Percentiles rank a stretch among this genome's conserved stretches.
Conservation (phyloP, 2,113 vertebrate genomes). For the Phyllostomus discolor region DNA sequence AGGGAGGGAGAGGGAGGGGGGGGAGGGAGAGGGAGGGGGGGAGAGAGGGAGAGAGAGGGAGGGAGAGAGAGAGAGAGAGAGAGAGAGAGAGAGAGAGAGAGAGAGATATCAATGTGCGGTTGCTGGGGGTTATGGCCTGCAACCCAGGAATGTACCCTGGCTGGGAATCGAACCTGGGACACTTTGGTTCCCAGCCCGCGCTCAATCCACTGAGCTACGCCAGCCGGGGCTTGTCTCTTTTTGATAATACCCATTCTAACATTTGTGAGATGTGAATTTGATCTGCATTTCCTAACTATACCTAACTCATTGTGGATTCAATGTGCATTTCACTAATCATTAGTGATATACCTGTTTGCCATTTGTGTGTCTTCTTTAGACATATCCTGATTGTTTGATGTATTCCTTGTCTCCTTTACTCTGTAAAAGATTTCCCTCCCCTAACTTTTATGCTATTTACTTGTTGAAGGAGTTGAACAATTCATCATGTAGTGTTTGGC, state of each 20-base stretch:
- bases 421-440: background rate
- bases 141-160: too few species aligned
- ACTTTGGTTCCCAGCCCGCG: too few species aligned
- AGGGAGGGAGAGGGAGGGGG: too few species aligned
- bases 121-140: too few species aligned
- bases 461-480: background rate
- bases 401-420: background rate
- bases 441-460: background rate
- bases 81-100: too few species aligned
- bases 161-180: too few species aligned
- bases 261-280: background rate
- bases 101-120: too few species aligned
- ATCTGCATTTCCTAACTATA: background rate
- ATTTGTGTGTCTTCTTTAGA: background rate
- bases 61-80: too few species aligned
- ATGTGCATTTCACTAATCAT: too few species aligned
- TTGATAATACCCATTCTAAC: background rate
- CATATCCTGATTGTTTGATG: accelerated
- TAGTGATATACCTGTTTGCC: background rate
- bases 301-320: background rate
- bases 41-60: too few species aligned
- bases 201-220: too few species aligned
- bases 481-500: background rate
- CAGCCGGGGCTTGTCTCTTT: background rate
- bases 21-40: too few species aligned